Evolutionary conservation across 2,797 vertebrate species (phyloP).

Genomic region (Adrianichthys oophorus): DNA sequence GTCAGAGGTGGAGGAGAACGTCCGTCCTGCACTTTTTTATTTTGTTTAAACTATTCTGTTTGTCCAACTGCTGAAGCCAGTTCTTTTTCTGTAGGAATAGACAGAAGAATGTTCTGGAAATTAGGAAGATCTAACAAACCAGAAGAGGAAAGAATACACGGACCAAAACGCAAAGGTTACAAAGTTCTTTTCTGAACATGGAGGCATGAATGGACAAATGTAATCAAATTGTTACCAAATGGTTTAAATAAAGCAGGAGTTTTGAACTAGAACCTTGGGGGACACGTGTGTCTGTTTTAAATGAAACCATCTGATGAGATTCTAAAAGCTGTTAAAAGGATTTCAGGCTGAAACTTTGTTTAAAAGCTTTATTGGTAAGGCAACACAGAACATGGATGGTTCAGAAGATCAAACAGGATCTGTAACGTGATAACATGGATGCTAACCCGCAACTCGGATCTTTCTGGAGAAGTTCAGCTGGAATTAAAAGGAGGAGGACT

Average conservation of each 20-base stretch:
- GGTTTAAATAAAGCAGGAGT: not conserved
- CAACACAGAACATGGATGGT: constrained; percentile 41
- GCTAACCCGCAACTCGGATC: constrained; percentile 11
- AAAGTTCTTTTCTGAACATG: too few species aligned
- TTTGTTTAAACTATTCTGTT: not conserved
- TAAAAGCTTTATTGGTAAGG: constrained; percentile 72
- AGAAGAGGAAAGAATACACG: not conserved
- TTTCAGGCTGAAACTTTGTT: constrained; percentile 6
- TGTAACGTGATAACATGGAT: not conserved
- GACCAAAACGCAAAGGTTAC: too few species aligned
- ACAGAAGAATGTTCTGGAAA: not conserved
- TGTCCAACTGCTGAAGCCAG: not conserved
- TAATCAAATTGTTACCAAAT: too few species aligned
- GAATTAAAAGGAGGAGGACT: too few species aligned
- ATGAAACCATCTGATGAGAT: too few species aligned
- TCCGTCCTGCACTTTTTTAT: too few species aligned
- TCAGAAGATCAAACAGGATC: not conserved
- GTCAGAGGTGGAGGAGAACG: not conserved
- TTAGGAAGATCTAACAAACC: not conserved
- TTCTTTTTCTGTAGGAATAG: not conserved
- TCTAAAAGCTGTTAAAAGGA: too few species aligned
- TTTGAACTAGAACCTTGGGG: not conserved
- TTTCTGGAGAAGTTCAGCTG: too few species aligned
- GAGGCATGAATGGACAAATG: too few species aligned
- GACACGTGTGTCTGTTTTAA: not conserved